Base-by-base conservation (phyloP, 2,797 vertebrate species). In the Cercopithecus hamlyni region DNA sequence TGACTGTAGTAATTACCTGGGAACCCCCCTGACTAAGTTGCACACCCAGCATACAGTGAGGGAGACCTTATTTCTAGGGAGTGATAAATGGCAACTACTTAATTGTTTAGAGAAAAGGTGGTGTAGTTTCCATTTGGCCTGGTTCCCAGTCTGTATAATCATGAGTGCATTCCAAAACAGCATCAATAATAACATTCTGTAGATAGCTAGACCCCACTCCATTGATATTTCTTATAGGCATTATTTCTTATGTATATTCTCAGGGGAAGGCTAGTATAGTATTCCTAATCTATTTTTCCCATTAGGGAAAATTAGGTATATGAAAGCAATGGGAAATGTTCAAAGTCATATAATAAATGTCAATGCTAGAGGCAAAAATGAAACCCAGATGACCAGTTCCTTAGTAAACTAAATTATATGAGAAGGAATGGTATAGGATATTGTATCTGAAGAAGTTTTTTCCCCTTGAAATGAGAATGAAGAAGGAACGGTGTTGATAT, bases 51-150 rank as follows among this genome's bases (percentile, higher is more conserved):
- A 20, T 82, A 95, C 39, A 70, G 93, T 19, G 64, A 27, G 24
- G 83, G 88, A 96, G 95, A 94, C 85, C 94, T 96, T 97, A 95
- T 97, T 98, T 97, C 97, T 72, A 96, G 90, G 86, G 90, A 91
- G 75, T 97, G 96, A 97, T 96, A 90, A 97, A 97, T 97, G 43
- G 90, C 87, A 94, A 73, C 61, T 73, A 45, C 93, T 93, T 97
- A 97, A 96, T 88, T 91, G 80, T 97, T 97, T 96, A 80, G 82
- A 97, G 96, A 79, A 97, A 97, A 96, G 88, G 61, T 93, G 93
- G 86, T 94, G 41, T 43, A 91, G 92, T 96, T 97, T 97, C 96
- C 87, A 57, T 88, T 96, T 97, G 97, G 96, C 96, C 45, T 75
- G 45, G 24, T 94, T 97, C 97, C 94, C 95, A 93, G 97, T 58